Base-by-base conservation (phyloP, 2,797 vertebrate genomes). In the Pseudochaenichthys georgianus region DNA sequence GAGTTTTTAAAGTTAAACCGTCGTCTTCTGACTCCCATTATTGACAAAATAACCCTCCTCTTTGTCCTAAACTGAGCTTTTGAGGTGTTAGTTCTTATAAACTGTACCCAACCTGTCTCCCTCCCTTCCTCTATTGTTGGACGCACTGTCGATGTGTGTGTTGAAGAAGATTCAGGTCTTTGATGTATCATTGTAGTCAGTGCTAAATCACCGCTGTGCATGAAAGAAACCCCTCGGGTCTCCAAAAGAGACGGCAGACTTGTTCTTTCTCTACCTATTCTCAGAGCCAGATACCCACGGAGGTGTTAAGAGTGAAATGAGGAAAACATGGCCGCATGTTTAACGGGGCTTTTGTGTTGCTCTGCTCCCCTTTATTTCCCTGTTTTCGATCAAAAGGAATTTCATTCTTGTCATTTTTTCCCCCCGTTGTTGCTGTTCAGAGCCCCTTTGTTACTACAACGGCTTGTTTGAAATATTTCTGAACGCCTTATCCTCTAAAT, bases 111-210 rank as follows among this genome's bases (percentile, higher is more conserved):
- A 38, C 54, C 23, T 31, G 64, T 75, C 68, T 73, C 55, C 70
- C 34, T 38, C 34, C 1, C 8, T 38, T 13, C 17, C 45, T 66
- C 71, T 58, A 12, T 64, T 78, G 60, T 74, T 64, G 61, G 78
- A 75, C 74, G 66, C 59, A 3, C 77, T 74, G 79, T 76, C 74
- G 69, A 64, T 80, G 75, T 72, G 78, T 61, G 71, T 88, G 82
- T 82, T 86, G 76, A 89, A 90, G 93, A 66, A 87, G 87, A 91
- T 91, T 91, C 80, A 51, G 70, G 78, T 84, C 86, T 92, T 93
- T 94, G 89, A 95, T 94, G 84, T 87, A 89, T 90, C 86, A 86
- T 91, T 93, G 91, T 92, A 94, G 91, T 92, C 88, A 85, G 85
- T 72, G 77, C 87, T 88, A 89, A 94, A 94, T 92, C 89, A 90